phyloP scores from a whole-genome alignment of 2,113 vertebrate genomes.

The Atractosteus spatula region DNA sequence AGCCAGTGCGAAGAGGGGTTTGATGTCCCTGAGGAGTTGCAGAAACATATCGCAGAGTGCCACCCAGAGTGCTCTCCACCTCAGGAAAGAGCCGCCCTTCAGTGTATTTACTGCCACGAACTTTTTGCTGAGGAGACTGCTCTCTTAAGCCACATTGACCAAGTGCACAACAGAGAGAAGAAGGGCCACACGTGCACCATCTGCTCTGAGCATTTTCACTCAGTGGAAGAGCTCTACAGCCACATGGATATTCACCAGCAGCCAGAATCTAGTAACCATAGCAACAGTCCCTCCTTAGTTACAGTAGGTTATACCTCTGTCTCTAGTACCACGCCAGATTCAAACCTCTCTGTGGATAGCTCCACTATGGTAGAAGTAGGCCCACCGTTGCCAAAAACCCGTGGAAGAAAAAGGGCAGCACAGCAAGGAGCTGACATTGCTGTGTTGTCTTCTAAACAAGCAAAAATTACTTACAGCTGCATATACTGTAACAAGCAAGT shows the following conservation, averaged over 20 bases:
- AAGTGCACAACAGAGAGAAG: conserved; percentile 83
- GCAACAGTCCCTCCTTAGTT: conserved; percentile 92
- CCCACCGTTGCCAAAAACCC: conserved; percentile 83
- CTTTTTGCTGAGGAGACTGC: conserved; percentile 89
- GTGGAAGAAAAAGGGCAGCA: conserved; percentile 87
- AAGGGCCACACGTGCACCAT: conserved; percentile 85
- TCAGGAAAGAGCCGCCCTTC: conserved; percentile 83
- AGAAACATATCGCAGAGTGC: conserved; percentile 93
- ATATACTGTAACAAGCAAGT: conserved; percentile 95
- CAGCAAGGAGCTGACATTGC: conserved; percentile 81
- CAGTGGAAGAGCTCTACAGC: conserved; percentile 89
- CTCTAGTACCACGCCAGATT: conserved; percentile 96
- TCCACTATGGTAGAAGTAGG: conserved; percentile 88
- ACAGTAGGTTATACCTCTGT: conserved; percentile 95
- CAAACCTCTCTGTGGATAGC: conserved; percentile 94
- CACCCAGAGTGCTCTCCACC: conserved; percentile 93
- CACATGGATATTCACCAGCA: conserved; percentile 97
- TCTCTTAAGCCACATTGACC: conserved; percentile 90
- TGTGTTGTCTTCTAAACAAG: conserved; percentile 82
- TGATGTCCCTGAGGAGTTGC: conserved; percentile 92
- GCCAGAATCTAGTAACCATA: conserved; percentile 92
- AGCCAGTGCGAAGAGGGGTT: conserved; percentile 96
- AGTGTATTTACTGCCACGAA: conserved; percentile 95
- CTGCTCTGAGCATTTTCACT: conserved; percentile 89
- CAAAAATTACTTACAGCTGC: conserved; percentile 92